Base-by-base conservation (phyloP, 1,140 invertebrate genomes). In the Camponotus vicinus region DNA sequence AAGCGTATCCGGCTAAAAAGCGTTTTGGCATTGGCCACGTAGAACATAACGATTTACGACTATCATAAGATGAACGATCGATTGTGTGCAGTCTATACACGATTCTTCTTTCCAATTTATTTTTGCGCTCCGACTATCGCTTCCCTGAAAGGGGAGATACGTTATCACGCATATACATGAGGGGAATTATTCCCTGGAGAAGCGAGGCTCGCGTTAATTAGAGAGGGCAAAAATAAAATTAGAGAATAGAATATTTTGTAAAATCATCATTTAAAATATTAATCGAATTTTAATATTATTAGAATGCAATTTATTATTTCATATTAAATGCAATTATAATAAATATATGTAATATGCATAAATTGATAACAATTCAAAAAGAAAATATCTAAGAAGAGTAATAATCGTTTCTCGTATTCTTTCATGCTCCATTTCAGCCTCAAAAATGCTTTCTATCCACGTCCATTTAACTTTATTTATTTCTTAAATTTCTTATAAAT, bases 1-100 rank as follows among this genome's bases (percentile, higher is more conserved):
- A 83, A 86, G 71, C 69, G 57, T 61, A 89, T 89, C 88, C 88
- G 88, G 80, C 42, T 83, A 59, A 21, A 59, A 21, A 49, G 57
- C 52, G 59, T 59, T 76, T 83, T 83, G 55, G 40, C 13, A 8
- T 37, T 40, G 52, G 45, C 52, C 13, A 63, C 79, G 57, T 61
- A 49, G 13, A 59, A 45, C 8, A 27, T 75, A 83, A 27, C 27
- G 0, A 83, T 75, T 49, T 83, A 83, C 13, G 69, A 40, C 27
- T 49, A 49, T 42, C 45, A 27, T 32, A 57, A 82, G 57, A 61
- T 27, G 18, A 45, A 57, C 49, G n/a, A 80, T 80, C 37, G 66
- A 80, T 80, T 32, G 15, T 59, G 61, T n/a, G 18, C 61, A 21
- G 15, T 82, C 40, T 34, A 59, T 7, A 61, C 34, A 34, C 37